A percentile compares a stretch with the other conserved stretches of the same genome.
phyloP scores from a whole-genome alignment of 2,113 vertebrate genomes.

The Osmerus eperlanus region DNA sequence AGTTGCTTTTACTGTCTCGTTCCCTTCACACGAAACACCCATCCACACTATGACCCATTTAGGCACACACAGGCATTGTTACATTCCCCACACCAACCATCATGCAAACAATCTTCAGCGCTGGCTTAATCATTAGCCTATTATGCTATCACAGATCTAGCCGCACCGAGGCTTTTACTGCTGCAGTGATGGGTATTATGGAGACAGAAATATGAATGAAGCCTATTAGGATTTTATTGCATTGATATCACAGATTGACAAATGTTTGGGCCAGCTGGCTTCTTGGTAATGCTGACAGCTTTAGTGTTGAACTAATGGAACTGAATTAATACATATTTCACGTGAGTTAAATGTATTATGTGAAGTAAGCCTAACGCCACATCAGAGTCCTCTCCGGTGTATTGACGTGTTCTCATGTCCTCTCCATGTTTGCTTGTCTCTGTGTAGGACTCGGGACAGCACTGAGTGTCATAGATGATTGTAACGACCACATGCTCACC shows the following conservation, averaged over 20 bases:
- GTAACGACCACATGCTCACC: conserved; percentile 97
- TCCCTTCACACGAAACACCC: not conserved
- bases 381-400: too few relatives aligned
- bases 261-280: too few relatives aligned
- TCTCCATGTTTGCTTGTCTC: not conserved
- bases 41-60: not conserved
- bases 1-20: not conserved
- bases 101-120: not conserved
- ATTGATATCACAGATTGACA: not conserved
- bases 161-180: not conserved
- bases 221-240: not conserved
- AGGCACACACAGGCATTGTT: not conserved
- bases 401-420: too few relatives aligned
- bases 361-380: too few relatives aligned
- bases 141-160: not conserved
- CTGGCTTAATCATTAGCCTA: not conserved
- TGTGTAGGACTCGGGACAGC: conserved; percentile 86
- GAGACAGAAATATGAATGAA: not conserved
- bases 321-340: too few relatives aligned
- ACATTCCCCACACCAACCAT: not conserved
- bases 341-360: too few relatives aligned
- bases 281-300: too few relatives aligned
- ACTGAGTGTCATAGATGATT: conserved; percentile 95
- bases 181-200: not conserved
- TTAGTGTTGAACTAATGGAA: too few relatives aligned